These are phyloP conservation scores for Toxonevra muliebris DNA, from an alignment of 2,888 invertebrate species.

Conservation along the genomic window DNA sequence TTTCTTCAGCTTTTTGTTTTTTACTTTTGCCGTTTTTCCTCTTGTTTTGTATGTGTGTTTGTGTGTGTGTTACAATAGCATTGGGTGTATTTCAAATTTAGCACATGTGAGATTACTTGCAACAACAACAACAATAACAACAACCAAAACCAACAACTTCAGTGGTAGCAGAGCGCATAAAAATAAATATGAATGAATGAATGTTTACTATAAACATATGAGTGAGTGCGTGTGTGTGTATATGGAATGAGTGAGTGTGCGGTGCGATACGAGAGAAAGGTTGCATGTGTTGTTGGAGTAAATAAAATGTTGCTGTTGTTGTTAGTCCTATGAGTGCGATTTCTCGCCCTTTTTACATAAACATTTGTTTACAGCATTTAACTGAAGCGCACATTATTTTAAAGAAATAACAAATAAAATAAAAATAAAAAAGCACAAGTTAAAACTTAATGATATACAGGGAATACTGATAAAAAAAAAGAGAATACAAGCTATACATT, in stretches of 20 bases:
- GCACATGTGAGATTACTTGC: slow-evolving; percentile 41
- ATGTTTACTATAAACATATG: not conserved
- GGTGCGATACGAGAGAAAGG: too few relatives aligned
- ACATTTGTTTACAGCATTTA: too few relatives aligned
- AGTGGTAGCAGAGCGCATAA: slow-evolving; percentile 36
- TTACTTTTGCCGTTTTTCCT: not conserved
- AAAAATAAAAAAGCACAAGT: too few relatives aligned
- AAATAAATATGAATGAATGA: slow-evolving; percentile 37
- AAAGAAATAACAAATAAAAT: too few relatives aligned
- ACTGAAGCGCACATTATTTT: too few relatives aligned
- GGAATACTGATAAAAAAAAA: too few relatives aligned
- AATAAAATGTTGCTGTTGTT: not conserved
- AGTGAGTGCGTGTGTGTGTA: not conserved
- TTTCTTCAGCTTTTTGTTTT: slow-evolving; percentile 21
- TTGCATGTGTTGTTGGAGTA: too few relatives aligned
- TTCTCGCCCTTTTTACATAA: not conserved
- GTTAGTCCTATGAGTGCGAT: slow-evolving; percentile 11
- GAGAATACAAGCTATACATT: too few relatives aligned
- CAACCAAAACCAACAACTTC: too few relatives aligned
- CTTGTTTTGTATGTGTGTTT: not conserved
- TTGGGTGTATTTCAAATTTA: slow-evolving; percentile 46
- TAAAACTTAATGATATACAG: too few relatives aligned
- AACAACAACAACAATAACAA: not conserved
- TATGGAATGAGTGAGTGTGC: not conserved
- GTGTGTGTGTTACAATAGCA: slow-evolving; percentile 30